A percentile compares a stretch with the other conserved stretches of the same genome.
phyloP scores from a whole-genome alignment of 2,888 invertebrate genomes.

The Melanophora roralis region DNA sequence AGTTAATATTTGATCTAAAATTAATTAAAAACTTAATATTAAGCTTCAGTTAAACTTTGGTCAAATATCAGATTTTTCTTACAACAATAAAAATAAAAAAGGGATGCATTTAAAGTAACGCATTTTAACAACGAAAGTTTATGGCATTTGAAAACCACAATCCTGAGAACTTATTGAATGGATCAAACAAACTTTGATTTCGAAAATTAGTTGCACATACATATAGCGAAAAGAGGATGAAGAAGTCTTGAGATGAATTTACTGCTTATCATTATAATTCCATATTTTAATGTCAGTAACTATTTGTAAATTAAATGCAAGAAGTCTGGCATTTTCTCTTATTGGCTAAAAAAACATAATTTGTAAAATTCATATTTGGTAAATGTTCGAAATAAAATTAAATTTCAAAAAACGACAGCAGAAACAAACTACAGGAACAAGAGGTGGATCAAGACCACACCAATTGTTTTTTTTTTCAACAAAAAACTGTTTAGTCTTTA shows the following conservation, averaged over 20 bases:
- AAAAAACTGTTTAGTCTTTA: background rate
- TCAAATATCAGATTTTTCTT: too few species aligned
- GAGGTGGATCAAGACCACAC: constrained; percentile 47
- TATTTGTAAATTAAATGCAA: background rate
- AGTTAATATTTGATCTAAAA: too few species aligned
- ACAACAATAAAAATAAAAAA: too few species aligned
- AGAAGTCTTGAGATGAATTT: too few species aligned
- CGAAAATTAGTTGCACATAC: background rate
- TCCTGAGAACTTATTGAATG: background rate
- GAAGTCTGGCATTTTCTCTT: background rate
- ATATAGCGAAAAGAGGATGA: background rate
- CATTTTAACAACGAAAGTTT: constrained; percentile 39
- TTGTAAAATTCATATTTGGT: constrained; percentile 37
- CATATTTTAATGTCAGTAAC: constrained; percentile 34
- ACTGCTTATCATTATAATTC: constrained; percentile 39
- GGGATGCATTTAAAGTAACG: constrained; percentile 41
- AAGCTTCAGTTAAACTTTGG: too few species aligned
- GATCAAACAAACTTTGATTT: constrained; percentile 11
- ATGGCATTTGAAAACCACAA: constrained; percentile 38
- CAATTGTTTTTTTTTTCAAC: constrained; percentile 36
- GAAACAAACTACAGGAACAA: constrained; percentile 20
- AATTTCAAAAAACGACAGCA: constrained; percentile 29
- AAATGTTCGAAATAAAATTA: background rate
- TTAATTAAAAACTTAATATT: too few species aligned
- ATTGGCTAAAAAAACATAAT: constrained; percentile 3